phyloP scores from a whole-genome alignment of 2,113 vertebrate genomes.

The Pygathrix nemaeus region DNA sequence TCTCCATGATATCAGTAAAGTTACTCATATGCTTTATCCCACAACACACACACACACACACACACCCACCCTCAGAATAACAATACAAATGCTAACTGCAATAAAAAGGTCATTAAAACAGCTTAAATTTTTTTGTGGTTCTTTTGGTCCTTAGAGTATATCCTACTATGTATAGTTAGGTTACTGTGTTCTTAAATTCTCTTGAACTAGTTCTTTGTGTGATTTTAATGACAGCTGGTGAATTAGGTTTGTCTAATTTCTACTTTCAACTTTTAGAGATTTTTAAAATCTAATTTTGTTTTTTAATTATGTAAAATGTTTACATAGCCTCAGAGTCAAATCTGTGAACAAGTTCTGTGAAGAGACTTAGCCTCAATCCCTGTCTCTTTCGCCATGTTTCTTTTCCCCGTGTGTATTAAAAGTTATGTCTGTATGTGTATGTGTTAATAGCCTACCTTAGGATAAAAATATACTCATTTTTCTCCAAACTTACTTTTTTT shows the following conservation, averaged over 20 bases:
- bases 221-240: not conserved
- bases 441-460: not conserved
- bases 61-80: not conserved
- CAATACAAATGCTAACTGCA: not conserved
- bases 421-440: not conserved
- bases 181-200: not conserved
- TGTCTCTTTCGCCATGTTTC: not conserved
- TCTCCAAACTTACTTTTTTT: not conserved
- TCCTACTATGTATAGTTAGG: not conserved
- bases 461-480: not conserved
- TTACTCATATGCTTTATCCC: not conserved
- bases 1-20: not conserved
- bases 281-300: constrained; percentile 33
- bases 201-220: not conserved
- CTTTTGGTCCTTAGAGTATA: not conserved
- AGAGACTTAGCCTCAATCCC: not conserved
- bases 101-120: not conserved
- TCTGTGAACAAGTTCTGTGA: not conserved
- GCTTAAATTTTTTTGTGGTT: not conserved
- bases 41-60: not conserved
- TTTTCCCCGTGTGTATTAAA: not conserved
- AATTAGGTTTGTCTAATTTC: not conserved
- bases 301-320: constrained; percentile 1
- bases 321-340: not conserved
- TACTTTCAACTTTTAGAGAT: constrained; percentile 24